Conservation (phyloP, 2,888 invertebrate species). For the Nebria brevicollis region DNA sequence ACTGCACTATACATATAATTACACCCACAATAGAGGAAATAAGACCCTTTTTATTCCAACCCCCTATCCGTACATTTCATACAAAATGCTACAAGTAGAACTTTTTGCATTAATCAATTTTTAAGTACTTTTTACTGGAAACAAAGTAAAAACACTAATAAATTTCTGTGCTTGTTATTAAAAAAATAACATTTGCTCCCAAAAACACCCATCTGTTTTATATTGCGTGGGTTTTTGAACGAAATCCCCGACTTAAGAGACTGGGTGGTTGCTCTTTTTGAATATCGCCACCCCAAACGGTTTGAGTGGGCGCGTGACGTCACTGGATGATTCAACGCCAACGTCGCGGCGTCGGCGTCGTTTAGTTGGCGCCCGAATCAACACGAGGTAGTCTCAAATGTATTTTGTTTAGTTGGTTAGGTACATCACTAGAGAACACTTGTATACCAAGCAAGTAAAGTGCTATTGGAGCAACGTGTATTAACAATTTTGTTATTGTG, state of each 20-base stretch:
- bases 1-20: background rate
- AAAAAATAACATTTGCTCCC: no score
- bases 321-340: slow-evolving; percentile 50
- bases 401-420: background rate
- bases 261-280: no score
- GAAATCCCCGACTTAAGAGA: no score
- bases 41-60: background rate
- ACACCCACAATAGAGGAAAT: background rate
- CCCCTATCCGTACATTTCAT: background rate
- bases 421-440: background rate
- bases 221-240: no score
- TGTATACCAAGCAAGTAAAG: background rate
- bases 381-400: slow-evolving; percentile 9
- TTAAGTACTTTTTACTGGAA: no score
- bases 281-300: background rate
- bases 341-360: slow-evolving; percentile 31
- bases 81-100: background rate
- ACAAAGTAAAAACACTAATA: no score
- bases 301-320: slow-evolving; percentile 49
- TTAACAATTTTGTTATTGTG: no score
- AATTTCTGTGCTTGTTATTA: no score
- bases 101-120: no score
- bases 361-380: slow-evolving; percentile 5
- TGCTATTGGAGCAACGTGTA: background rate
- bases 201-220: no score